Base-by-base conservation (phyloP, 2,888 invertebrate species). In the Acanthopleura granulata region DNA sequence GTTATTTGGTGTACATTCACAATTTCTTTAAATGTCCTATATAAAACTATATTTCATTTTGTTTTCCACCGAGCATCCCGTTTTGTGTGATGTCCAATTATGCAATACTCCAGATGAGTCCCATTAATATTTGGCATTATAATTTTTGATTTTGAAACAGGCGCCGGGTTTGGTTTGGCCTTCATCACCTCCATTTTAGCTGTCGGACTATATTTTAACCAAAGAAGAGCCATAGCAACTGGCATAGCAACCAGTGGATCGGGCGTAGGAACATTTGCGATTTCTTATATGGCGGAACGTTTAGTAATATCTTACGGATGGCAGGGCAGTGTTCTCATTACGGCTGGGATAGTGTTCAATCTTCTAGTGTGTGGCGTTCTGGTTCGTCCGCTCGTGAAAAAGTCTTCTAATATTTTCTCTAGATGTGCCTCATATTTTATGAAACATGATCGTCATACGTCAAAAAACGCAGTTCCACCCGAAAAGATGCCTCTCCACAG, bases 131-230 rank as follows among this genome's bases (percentile, higher is more conserved):
- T 27, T 25, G 9, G 69, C 9, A 15, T 29, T 61, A 14, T 11
- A 18, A 27, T n/a, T 73, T 0, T 30, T n/a, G 50, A 16, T 72
- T 16, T 61, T 50, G 69, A 83, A 88, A 9, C 87, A 94, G 98
- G 98, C 51, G 92, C 97, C 72, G 99, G 99, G 15, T 96, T 99
- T 86, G 98, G 99, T 0, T 93, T 99, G 84, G 97, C 99, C 89
- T 99, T 98, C 90, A 92, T 99, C 76, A 98, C 99, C 0, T 97
- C 99, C 76, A 98, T 99, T 83, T 97, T 99, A 77, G 96, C 96
- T 88, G 98, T 99, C 62, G 97, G 98, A 1, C 95, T 95, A 81
- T 99, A 99, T 93, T 99, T 99, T 89, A 97, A 98, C 89, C 95
- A 95, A 83, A 95, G 94, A 85, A 93, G 99, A 75, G 97, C 98